phyloP scores from a whole-genome alignment of 1,140 invertebrate genomes.

The Drosophila kurseongensis region DNA sequence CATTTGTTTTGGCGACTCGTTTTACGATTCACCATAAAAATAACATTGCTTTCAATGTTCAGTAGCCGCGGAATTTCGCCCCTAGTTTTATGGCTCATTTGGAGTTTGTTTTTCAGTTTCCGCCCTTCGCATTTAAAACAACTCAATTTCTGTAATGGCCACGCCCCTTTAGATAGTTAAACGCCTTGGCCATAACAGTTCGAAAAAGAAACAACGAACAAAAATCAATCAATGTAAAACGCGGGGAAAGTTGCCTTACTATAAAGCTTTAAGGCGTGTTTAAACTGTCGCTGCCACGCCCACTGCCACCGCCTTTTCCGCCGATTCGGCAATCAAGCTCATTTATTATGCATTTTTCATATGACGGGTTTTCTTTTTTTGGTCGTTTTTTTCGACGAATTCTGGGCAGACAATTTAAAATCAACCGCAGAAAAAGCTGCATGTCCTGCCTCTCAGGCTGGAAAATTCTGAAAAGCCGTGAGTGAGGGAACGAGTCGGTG shows the following conservation, averaged over 20 bases:
- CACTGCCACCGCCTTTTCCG: constrained; percentile 15
- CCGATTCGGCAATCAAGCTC: constrained; percentile 64
- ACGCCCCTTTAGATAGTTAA: constrained; percentile 27
- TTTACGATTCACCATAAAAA: constrained; percentile 33
- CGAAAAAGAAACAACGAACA: constrained; percentile 2
- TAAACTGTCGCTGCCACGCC: constrained; percentile 34
- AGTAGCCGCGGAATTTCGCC: constrained; percentile 1
- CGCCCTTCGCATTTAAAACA: constrained; percentile 31
- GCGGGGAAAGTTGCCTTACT: constrained; percentile 14
- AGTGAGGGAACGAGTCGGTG: neutral
- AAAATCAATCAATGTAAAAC: constrained; percentile 70
- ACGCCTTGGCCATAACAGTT: constrained; percentile 46
- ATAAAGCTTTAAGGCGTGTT: constrained; percentile 56
- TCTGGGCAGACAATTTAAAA: constrained; percentile 72
- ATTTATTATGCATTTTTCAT: constrained; percentile 83
- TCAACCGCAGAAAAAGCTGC: constrained; percentile 73
- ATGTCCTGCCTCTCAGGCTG: constrained; percentile 31
- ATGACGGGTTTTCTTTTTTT: constrained; percentile 61
- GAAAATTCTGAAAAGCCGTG: constrained; percentile 10
- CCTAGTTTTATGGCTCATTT: constrained; percentile 36
- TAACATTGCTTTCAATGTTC: constrained; percentile 8
- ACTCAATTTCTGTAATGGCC: constrained; percentile 25
- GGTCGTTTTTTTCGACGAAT: constrained; percentile 14
- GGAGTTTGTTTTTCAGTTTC: constrained; percentile 31
- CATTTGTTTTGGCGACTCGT: neutral